Base-by-base conservation (phyloP, 2,797 vertebrate species). In the Margarornis squamiger region DNA sequence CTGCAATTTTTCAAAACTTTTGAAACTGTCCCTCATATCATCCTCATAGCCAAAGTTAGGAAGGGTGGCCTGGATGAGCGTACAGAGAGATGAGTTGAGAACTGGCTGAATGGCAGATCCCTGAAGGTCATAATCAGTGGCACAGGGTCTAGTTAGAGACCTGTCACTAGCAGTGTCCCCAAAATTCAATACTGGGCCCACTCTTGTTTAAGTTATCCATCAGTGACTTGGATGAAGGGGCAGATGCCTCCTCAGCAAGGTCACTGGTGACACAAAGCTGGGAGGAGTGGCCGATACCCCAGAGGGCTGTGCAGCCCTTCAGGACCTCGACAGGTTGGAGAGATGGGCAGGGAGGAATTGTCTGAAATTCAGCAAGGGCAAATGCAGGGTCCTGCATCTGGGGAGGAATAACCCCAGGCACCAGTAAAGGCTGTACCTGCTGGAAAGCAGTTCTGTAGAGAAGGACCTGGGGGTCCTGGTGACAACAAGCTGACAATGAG, bases 271-370 rank as follows among this genome's bases (percentile, higher is more conserved):
- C 32, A 58, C 52, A 58, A 32, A 67, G 26, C 26, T 51, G 26
- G 9, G 14, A 66, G 17, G 26, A 36, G 14, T 15, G 26, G 7
- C 38, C 12, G 9, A 3, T 18, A 36, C 6, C 61, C 5, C 45
- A 43, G 26, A 58, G 26, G 12, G 38, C 38, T 30, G 27, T 9
- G 32, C 11, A 67, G 14, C 14, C 20, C 9, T 34, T 51, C 45
- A 30, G 24, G 54, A 16, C 16, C 52, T 58, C 1, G 0, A 3
- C 9, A 14, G 21, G 3, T 1, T 57, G 51, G 32, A 21, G 20
- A 73, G 10, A 30, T 14, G 32, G 9, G 17, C 36, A 66, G 32
- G 57, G 34, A 41, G 5, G 29, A 20, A 49, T 9, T 4, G 12
- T 26, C 14, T 9, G 26, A 74, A 74, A 30, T 49, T 30, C 30